A percentile compares a stretch with the other conserved stretches of the same genome.
Conservation (phyloP, 2,113 vertebrate genomes). For the Pygathrix nemaeus region DNA sequence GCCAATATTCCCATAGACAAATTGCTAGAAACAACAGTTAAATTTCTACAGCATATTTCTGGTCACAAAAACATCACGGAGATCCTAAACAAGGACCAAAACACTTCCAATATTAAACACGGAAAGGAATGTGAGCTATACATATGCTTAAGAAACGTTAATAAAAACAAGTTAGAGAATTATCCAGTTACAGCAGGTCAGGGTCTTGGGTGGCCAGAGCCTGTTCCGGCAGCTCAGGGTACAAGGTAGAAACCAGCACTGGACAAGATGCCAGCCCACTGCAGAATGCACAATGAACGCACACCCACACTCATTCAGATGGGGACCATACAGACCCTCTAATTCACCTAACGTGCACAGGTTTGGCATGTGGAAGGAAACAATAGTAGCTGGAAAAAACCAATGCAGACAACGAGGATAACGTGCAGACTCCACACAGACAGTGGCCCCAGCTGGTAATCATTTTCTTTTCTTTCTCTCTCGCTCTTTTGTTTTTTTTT, state of each 20-base stretch:
- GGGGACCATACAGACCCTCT: not conserved
- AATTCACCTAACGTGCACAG: not conserved
- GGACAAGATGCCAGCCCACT: not conserved
- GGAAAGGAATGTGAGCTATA: not conserved
- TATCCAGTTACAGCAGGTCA: not conserved
- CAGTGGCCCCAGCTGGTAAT: not conserved
- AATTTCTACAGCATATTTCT: not conserved
- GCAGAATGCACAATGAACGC: not conserved
- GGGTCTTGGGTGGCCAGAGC: not conserved
- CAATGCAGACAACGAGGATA: not conserved
- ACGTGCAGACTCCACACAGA: not conserved
- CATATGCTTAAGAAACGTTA: not conserved
- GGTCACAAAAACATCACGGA: not conserved
- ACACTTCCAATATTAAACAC: not conserved
- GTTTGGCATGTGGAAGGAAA: not conserved
- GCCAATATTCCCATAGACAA: not conserved
- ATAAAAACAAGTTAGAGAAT: not conserved
- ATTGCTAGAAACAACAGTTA: not conserved
- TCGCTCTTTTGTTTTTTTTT: too few relatives aligned
- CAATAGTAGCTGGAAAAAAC: not conserved
- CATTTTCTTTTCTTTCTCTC: not conserved
- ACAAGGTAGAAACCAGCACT: not conserved
- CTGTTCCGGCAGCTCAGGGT: not conserved
- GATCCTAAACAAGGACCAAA: not conserved
- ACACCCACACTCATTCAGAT: not conserved